Evolutionary conservation across 2,113 vertebrate species (phyloP).

Genomic region (Strix uralensis): DNA sequence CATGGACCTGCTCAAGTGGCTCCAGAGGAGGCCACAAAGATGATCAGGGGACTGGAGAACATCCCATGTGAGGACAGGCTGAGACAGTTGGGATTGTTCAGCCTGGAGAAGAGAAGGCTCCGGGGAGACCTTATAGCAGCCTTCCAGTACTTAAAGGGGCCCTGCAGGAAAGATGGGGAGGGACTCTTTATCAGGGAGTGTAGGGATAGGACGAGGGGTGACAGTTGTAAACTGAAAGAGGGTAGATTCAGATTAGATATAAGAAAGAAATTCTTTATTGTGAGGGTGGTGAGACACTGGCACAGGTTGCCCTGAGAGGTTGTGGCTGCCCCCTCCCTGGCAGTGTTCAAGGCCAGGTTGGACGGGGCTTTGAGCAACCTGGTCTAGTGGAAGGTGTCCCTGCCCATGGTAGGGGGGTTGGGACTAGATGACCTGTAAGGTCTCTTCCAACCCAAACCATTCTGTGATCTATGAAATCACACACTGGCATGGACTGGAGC

Average conservation of each 20-base stretch:
- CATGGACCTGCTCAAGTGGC: accelerated
- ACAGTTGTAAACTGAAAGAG: background rate
- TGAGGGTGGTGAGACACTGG: background rate
- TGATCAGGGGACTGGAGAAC: background rate
- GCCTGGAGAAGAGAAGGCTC: background rate
- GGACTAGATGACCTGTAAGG: background rate
- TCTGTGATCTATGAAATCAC: background rate
- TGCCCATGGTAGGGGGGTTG: background rate
- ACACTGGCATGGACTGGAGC: no score
- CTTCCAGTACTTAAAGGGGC: background rate
- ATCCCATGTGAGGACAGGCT: background rate
- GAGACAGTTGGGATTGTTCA: background rate
- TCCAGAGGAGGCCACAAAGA: background rate
- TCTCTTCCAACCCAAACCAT: background rate
- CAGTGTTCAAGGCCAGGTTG: background rate
- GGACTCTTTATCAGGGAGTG: no score
- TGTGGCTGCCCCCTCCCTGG: background rate
- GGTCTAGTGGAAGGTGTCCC: background rate
- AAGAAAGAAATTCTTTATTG: background rate
- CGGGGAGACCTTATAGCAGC: accelerated
- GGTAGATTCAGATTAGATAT: background rate
- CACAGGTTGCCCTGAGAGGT: background rate
- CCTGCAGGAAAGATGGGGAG: background rate
- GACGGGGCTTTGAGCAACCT: background rate
- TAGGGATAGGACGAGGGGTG: background rate